Evolutionary conservation across 2,113 vertebrate species (phyloP).

Genomic region (Gnathonemus longibarbis): DNA sequence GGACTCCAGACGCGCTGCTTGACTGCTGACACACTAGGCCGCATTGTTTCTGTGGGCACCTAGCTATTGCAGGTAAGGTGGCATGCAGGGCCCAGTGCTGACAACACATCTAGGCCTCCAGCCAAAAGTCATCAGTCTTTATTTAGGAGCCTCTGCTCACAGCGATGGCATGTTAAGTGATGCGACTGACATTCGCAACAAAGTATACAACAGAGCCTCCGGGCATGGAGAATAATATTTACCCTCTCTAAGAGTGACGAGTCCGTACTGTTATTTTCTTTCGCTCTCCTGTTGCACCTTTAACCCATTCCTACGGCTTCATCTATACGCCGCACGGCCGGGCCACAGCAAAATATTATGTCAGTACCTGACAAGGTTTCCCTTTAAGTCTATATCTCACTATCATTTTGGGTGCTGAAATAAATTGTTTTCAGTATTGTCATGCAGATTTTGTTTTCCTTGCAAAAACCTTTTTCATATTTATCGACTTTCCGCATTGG

Average conservation of each 20-base stretch:
- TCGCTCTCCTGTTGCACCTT: not conserved
- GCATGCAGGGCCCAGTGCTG: constrained; percentile 28
- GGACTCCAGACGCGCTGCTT: constrained; percentile 20
- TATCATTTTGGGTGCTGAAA: not conserved
- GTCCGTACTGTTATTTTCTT: constrained; percentile 16
- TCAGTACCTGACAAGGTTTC: not conserved
- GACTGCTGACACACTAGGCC: constrained; percentile 23
- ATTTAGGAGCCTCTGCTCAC: constrained; percentile 36
- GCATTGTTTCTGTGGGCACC: constrained; percentile 28
- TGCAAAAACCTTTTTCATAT: not conserved
- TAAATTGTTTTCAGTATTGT: not conserved
- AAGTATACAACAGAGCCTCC: constrained; percentile 36
- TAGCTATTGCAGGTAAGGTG: constrained; percentile 40
- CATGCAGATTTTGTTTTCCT: not conserved
- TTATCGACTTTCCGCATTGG: not conserved
- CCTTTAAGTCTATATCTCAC: not conserved
- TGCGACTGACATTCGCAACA: constrained; percentile 54
- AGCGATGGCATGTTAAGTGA: constrained; percentile 29
- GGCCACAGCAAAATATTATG: not conserved
- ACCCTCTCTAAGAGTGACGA: constrained; percentile 23
- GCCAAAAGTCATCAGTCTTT: constrained; percentile 54
- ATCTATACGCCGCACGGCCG: too few relatives aligned
- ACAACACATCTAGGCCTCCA: constrained; percentile 37
- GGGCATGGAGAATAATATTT: constrained; percentile 38
- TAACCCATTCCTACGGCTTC: constrained; percentile 10